phyloP scores from a whole-genome alignment of 2,888 invertebrate species.

The Hoplodrina blanda region DNA sequence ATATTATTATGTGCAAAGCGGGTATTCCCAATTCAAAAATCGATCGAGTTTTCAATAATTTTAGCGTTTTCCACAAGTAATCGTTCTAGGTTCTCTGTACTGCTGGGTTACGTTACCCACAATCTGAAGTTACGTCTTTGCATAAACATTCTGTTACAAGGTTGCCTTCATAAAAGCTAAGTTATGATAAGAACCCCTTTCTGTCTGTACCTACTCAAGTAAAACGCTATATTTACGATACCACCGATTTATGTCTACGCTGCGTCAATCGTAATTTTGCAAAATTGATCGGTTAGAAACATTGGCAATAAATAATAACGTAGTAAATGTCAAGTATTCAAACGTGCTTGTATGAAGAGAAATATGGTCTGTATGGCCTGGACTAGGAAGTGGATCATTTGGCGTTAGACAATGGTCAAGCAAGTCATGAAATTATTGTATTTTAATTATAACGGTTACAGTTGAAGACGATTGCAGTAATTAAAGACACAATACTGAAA shows the following conservation, averaged over 20 bases:
- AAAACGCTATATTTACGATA: conserved; percentile 32
- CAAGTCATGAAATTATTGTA: no score
- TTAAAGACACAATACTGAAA: no score
- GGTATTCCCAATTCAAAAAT: neutral
- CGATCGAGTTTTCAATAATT: neutral
- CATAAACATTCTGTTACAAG: conserved; percentile 4
- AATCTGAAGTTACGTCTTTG: neutral
- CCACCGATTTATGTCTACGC: conserved; percentile 44
- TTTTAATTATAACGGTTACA: no score
- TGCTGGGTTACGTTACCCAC: neutral
- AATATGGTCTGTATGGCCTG: conserved; percentile 1
- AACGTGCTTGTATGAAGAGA: conserved; percentile 10
- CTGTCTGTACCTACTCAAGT: neutral
- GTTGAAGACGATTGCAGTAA: no score
- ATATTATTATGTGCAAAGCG: no score
- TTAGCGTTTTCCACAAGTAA: no score
- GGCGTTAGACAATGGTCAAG: neutral
- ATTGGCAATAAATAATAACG: conserved; percentile 44
- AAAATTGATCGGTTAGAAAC: conserved; percentile 31
- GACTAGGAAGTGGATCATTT: conserved; percentile 3
- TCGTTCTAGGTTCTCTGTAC: neutral
- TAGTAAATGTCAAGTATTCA: conserved; percentile 36
- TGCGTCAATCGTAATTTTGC: conserved; percentile 42
- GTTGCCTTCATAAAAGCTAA: conserved; percentile 14
- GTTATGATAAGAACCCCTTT: neutral